Evolutionary conservation across 1,140 invertebrate species (phyloP), one percentile per base, ranked within the genome.

Genomic region (Calosoma granatense): DNA sequence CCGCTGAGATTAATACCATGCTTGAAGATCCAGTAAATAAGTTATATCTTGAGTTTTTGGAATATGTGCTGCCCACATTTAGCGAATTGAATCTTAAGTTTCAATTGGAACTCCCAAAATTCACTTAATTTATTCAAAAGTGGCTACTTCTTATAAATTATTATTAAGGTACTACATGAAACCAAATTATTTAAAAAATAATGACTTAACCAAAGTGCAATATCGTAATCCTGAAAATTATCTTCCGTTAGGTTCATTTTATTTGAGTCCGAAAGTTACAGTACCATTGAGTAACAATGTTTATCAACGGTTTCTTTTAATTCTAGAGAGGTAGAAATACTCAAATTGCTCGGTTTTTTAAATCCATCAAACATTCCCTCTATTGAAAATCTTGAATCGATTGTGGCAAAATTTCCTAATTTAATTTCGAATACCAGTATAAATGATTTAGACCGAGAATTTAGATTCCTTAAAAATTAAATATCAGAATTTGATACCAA

Each of bases 121-220:
- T 53, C 21, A 55, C 17, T 36, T 21, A 20, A n/a, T 56, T 30
- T 15, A 56, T 15, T 20, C 22, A 43, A 54, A 54, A 11, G 15
- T 54, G 53, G 3, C n/a, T 4, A 22, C 19, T 15, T 9, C 22
- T 6, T 54, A 54, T 15, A 54, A 22, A n/a, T 11, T 14, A 22
- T 23, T 54, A 54, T 54, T 54, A 26, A 11, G 14, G 6, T 22
- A 21, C 53, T 54, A 22, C 53, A 54, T 22, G 53, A 54, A 54
- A 54, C 53, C 15, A 9, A 21, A 54, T 20, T 54, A 54, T 21
- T 15, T 54, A 15, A 15, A 21, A 11, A 54, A 22, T 20, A 54
- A 3, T 15, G n/a, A 22, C 22, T 4, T 54, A n/a, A 26, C 22
- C 19, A 22, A 54, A 9, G 22, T 54, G 4, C 19, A 54, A 14